These are phyloP conservation scores for Kryptolebias marmoratus DNA, from an alignment of 2,113 vertebrate species.

Conservation along the genomic window DNA sequence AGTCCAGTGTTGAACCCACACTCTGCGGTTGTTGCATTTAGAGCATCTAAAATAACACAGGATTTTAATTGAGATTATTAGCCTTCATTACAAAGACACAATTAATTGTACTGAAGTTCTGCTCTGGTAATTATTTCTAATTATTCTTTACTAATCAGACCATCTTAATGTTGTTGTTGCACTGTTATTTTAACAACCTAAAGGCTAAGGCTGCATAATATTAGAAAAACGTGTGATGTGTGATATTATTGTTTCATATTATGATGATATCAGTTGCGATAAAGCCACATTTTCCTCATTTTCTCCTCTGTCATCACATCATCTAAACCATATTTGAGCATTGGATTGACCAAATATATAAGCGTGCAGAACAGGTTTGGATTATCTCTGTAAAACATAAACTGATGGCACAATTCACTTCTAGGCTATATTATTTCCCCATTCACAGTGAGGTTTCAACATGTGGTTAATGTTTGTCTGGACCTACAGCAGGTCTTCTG, in stretches of 20 bases:
- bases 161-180: not conserved
- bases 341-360: too few species aligned
- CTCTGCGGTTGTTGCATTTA: constrained; percentile 31
- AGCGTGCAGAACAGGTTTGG: too few species aligned
- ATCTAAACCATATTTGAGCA: too few species aligned
- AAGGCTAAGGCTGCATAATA: not conserved
- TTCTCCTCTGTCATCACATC: too few species aligned
- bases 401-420: too few species aligned
- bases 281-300: too few species aligned
- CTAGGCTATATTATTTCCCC: not conserved
- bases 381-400: too few species aligned
- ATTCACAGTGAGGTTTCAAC: not conserved
- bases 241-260: not conserved
- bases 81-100: not conserved
- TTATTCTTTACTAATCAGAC: not conserved
- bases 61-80: constrained; percentile 8
- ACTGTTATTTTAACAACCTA: not conserved
- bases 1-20: constrained; percentile 40
- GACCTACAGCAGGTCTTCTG: not conserved
- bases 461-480: not conserved
- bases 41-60: constrained; percentile 4
- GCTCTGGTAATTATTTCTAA: not conserved
- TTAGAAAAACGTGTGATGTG: not conserved
- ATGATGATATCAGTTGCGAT: too few species aligned
- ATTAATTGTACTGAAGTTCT: not conserved